These are phyloP conservation scores for Maconellicoccus hirsutus DNA, from an alignment of 1,140 invertebrate species.

Conservation along the genomic window DNA sequence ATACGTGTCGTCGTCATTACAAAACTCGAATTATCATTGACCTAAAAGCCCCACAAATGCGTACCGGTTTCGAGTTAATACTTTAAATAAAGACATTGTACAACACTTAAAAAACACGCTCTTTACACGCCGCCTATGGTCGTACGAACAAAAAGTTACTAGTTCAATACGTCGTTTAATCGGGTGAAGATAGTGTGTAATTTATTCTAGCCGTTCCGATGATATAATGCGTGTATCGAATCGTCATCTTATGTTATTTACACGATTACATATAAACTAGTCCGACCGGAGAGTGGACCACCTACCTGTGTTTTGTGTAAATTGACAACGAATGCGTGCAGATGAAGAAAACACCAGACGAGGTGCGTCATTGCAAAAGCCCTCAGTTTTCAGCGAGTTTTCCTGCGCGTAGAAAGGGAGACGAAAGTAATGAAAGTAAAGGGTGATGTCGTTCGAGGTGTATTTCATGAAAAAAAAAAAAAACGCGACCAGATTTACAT, in stretches of 20 bases:
- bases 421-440: no score
- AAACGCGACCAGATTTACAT: no score
- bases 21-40: conserved; percentile 22
- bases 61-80: conserved; percentile 19
- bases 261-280: conserved; percentile 1
- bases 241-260: conserved; percentile 10
- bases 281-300: background rate
- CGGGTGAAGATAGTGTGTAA: conserved; percentile 19
- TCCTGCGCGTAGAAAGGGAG: no score
- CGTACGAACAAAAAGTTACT: background rate
- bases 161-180: conserved; percentile 2
- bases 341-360: no score
- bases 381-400: no score
- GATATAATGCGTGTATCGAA: conserved; percentile 17
- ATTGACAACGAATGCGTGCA: no score
- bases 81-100: conserved; percentile 22
- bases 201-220: background rate
- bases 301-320: no score
- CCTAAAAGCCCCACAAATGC: background rate
- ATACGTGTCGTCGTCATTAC: background rate
- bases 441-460: no score
- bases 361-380: no score
- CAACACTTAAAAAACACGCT: conserved; percentile 16
- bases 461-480: no score
- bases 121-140: background rate